Evolutionary conservation across 2,113 vertebrate species (phyloP), one percentile per base, ranked within the genome.

Genomic region (Anthoscopus minutus): DNA sequence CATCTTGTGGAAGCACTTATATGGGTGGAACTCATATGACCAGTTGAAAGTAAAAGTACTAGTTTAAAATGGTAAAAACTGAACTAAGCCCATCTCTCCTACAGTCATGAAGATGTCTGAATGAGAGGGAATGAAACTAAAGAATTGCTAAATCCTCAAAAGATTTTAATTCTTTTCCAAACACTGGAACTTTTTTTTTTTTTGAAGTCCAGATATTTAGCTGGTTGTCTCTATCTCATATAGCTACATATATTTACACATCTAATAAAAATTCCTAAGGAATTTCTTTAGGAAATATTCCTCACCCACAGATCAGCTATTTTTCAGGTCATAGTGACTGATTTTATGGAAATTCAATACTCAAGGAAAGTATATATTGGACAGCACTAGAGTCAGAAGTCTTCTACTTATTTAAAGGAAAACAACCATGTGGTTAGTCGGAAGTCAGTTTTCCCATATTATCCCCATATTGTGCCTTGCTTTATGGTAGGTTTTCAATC

Each of bases 401-500:
- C 37, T 88, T 87, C 40, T 81, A 72, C 65, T 86, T 88, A 64
- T 86, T 93, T 92, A 70, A 95, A 81, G 54, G 50, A 94, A 93
- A 93, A 64, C 18, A 85, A 42, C 14, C 11, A 2, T 70, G 67
- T 93, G 76, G 82, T 86, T 86, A 90, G 78, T 80, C 14, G 10
- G 35, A 88, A 88, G 76, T 57, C 67, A n/a, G 30, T 73, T 86
- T 70, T 56, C 13, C 72, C 35, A 44, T 66, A 73, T 71, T 50
- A 61, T 78, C 30, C 18, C 23, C 4, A 9, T 56, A 28, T 83
- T 83, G 18, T 88, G 25, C 57, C 64, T 54, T 78, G 11, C 11
- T 86, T 92, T 94, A 83, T 86, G 31, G 33, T 80, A 70, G 27
- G 21, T 70, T 93, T 89, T 92, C 47, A 81, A 16, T 57, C 27